Evolutionary conservation across 2,888 invertebrate genomes (phyloP).

Genomic region (Drosophila borborema): DNA sequence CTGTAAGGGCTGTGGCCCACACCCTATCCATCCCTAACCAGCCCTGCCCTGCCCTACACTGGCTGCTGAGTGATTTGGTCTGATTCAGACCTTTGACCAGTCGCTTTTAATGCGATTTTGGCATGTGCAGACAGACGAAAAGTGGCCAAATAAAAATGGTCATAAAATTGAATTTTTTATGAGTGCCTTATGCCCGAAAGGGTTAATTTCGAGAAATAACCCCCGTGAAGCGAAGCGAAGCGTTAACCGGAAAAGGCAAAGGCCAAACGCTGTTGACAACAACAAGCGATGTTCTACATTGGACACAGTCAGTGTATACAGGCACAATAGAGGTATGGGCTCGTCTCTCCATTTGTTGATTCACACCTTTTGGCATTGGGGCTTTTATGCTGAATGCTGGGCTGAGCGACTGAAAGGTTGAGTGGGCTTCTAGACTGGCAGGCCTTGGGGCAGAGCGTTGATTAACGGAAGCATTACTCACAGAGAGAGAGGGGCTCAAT

Average conservation of each 20-base stretch:
- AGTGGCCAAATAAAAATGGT: constrained; percentile 75
- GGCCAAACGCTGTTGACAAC: constrained; percentile 51
- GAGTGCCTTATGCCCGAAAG: constrained; percentile 65
- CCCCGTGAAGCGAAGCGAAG: constrained; percentile 56
- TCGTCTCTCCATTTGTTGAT: constrained; percentile 69
- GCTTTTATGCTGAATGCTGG: not conserved
- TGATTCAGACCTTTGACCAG: constrained; percentile 47
- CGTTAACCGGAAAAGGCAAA: constrained; percentile 47
- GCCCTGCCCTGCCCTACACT: no score
- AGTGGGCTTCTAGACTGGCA: not conserved
- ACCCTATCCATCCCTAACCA: not conserved
- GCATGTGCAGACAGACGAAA: constrained; percentile 63
- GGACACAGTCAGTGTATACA: not conserved
- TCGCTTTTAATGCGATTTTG: constrained; percentile 63
- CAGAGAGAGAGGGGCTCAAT: constrained; percentile 51
- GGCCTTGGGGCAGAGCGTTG: constrained; percentile 32
- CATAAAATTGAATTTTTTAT: constrained; percentile 82
- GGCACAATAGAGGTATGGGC: not conserved
- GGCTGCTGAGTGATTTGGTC: constrained; percentile 42
- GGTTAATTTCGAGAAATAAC: constrained; percentile 67
- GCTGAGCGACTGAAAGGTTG: no score
- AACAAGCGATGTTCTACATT: constrained; percentile 31
- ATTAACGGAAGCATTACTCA: constrained; percentile 79
- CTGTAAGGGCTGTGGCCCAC: constrained; percentile 25
- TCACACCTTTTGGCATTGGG: constrained; percentile 69